Evolutionary conservation across 2,113 vertebrate genomes (phyloP).

Genomic region (Willisornis vidua): DNA sequence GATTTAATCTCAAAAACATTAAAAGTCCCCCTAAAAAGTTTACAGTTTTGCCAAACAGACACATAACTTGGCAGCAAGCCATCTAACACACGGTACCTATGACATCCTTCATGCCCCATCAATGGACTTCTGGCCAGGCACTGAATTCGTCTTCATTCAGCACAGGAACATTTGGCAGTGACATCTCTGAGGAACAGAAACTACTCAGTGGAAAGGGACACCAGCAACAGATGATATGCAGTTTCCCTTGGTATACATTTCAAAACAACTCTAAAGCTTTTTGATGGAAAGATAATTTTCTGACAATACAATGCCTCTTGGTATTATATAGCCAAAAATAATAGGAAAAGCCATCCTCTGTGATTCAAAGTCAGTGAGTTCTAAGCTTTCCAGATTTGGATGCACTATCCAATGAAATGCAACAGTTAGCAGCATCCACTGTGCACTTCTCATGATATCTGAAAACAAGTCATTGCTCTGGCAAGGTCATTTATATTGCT

Average conservation of each 20-base stretch:
- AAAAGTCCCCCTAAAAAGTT: background rate
- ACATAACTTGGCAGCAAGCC: accelerated
- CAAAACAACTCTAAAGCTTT: background rate
- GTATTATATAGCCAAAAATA: background rate
- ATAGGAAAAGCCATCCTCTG: background rate
- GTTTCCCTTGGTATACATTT: background rate
- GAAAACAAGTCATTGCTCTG: background rate
- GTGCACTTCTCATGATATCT: background rate
- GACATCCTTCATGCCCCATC: background rate
- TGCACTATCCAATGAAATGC: background rate
- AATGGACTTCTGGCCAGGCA: background rate
- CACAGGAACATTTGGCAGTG: background rate
- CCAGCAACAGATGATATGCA: background rate
- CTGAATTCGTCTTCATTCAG: background rate
- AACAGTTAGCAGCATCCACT: background rate
- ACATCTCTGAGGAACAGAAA: background rate
- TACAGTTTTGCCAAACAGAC: background rate
- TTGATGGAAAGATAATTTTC: background rate
- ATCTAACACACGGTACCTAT: accelerated
- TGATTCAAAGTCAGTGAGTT: background rate
- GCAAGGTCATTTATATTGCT: background rate
- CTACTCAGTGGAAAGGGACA: background rate
- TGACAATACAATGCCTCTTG: background rate
- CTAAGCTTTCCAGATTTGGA: background rate
- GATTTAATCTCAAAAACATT: background rate